Evolutionary conservation across 2,113 vertebrate genomes (phyloP).

Genomic region (Xiphias gladius): DNA sequence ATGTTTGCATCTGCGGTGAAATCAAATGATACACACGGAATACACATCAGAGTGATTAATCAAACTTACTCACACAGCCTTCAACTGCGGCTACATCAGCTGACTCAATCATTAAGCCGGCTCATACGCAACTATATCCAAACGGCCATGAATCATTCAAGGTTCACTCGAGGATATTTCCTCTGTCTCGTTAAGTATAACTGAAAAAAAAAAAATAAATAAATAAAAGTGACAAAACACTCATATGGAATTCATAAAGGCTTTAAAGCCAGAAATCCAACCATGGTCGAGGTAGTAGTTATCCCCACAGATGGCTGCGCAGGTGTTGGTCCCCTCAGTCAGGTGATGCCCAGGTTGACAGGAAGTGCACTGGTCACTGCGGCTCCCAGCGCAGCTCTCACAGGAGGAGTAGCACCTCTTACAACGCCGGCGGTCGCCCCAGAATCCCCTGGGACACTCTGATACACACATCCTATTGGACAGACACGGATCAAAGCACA

Average conservation of each 20-base stretch:
- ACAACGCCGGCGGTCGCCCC: slow-evolving; percentile 92
- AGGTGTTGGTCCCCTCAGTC: slow-evolving; percentile 89
- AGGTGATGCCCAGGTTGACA: slow-evolving; percentile 91
- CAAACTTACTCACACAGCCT: slow-evolving; percentile 56
- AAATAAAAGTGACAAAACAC: not conserved
- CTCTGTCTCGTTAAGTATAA: slow-evolving; percentile 2
- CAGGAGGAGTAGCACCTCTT: slow-evolving; percentile 93
- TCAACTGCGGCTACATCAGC: slow-evolving; percentile 43
- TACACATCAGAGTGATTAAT: slow-evolving; percentile 62
- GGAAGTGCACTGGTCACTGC: slow-evolving; percentile 91
- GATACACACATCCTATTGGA: slow-evolving; percentile 89
- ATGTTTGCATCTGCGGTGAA: slow-evolving; percentile 87
- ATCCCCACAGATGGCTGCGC: slow-evolving; percentile 89
- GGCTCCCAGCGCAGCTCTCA: slow-evolving; percentile 91
- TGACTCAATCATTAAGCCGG: slow-evolving; percentile 56
- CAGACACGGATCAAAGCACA: slow-evolving; percentile 31
- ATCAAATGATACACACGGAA: slow-evolving; percentile 58
- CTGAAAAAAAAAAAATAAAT: not conserved
- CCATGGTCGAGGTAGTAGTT: slow-evolving; percentile 91
- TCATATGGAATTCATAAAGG: not conserved
- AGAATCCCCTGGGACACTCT: slow-evolving; percentile 91
- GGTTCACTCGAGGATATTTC: not conserved
- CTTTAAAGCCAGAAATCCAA: slow-evolving; percentile 69
- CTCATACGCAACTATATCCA: slow-evolving; percentile 22
- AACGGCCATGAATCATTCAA: not conserved